phyloP scores from a whole-genome alignment of 1,140 invertebrate genomes.

The Drosophila ananassae region DNA sequence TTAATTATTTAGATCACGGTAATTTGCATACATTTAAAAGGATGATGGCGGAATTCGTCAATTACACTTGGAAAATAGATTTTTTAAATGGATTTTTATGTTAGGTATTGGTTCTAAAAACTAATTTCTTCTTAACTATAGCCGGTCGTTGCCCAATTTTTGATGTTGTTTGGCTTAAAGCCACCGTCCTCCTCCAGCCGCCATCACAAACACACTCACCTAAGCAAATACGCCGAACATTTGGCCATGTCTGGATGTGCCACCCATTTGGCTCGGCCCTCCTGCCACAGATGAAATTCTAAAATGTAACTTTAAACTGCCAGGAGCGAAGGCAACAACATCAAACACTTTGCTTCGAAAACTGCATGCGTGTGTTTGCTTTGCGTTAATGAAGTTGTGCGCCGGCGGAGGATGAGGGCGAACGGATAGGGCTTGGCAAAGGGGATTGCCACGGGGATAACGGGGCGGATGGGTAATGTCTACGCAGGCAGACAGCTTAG shows the following conservation, averaged over 20 bases:
- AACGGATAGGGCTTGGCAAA: background rate
- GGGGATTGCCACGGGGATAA: background rate
- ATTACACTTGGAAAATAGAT: constrained; percentile 2
- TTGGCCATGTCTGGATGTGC: constrained; percentile 28
- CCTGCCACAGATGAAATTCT: constrained; percentile 18
- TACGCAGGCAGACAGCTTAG: constrained; percentile 67
- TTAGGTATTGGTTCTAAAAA: background rate
- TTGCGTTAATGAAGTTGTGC: constrained; percentile 81
- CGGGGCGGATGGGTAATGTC: constrained; percentile 18
- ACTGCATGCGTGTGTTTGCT: constrained; percentile 82
- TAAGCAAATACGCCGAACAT: constrained; percentile 48
- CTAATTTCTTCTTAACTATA: background rate
- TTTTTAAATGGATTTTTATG: background rate
- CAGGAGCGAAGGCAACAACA: constrained; percentile 59
- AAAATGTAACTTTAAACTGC: constrained; percentile 80
- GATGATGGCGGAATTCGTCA: constrained; percentile 6
- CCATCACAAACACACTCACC: constrained; percentile 48
- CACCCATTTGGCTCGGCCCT: background rate
- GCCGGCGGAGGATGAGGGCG: constrained; percentile 4
- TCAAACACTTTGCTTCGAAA: constrained; percentile 75
- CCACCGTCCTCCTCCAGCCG: constrained; percentile 4
- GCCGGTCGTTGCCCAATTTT: constrained; percentile 19
- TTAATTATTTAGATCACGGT: constrained; percentile 81
- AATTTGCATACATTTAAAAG: constrained; percentile 69
- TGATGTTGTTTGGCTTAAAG: constrained; percentile 48